These are phyloP conservation scores for Sturnus vulgaris DNA, from an alignment of 2,113 vertebrate species.

Conservation along the genomic window DNA sequence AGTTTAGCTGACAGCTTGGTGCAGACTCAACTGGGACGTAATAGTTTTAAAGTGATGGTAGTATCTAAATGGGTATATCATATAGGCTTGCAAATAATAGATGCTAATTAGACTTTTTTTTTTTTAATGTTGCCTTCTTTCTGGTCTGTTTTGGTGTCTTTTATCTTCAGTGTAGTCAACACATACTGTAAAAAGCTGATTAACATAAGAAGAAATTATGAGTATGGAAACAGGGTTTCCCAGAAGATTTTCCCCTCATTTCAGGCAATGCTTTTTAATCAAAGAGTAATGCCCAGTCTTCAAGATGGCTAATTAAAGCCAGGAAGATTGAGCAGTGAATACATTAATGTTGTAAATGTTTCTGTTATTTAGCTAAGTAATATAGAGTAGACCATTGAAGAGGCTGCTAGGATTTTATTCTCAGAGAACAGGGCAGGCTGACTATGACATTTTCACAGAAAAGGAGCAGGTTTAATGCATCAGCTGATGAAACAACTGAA, in stretches of 20 bases:
- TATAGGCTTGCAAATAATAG: neutral
- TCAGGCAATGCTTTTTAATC: constrained; percentile 47
- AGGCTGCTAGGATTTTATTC: neutral
- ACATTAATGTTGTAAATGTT: neutral
- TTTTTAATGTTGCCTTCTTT: neutral
- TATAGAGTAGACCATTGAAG: neutral
- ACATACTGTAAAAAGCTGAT: constrained; percentile 6
- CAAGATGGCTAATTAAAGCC: constrained; percentile 25
- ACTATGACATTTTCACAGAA: neutral
- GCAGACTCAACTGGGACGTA: neutral
- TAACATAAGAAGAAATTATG: constrained; percentile 33
- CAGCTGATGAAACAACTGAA: neutral
- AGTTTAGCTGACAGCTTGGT: neutral
- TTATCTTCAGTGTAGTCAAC: constrained; percentile 33
- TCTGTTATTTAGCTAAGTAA: neutral
- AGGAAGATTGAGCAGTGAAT: constrained; percentile 21
- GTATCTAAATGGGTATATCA: neutral
- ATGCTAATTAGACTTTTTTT: neutral
- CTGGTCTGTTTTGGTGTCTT: constrained; percentile 29
- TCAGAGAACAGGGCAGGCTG: neutral
- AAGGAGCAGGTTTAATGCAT: neutral
- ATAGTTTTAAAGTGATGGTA: neutral
- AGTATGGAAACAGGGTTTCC: neutral
- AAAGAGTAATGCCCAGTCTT: constrained; percentile 1
- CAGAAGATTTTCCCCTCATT: neutral